Evolutionary conservation across 1,140 invertebrate genomes (phyloP).

Genomic region (Trachelipus rathkii): DNA sequence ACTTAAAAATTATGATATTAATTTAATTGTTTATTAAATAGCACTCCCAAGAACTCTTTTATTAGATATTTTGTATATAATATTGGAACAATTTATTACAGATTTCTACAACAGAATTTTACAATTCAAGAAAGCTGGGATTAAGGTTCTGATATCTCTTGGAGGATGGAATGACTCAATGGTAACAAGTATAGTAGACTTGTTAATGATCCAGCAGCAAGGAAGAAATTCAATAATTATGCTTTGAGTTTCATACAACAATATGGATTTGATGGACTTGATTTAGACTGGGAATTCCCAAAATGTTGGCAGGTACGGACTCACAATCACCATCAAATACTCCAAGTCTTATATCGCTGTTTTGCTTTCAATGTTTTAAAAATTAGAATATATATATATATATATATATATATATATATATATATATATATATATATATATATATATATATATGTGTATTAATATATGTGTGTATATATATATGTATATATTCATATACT

Average conservation of each 20-base stretch:
- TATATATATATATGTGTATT: neutral
- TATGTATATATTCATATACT: no score
- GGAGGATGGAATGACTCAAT: slow-evolving; percentile 86
- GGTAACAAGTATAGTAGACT: slow-evolving; percentile 78
- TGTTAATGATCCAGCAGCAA: slow-evolving; percentile 67
- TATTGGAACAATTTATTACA: no score
- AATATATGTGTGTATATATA: neutral
- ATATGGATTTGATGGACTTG: slow-evolving; percentile 78
- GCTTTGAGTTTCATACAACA: slow-evolving; percentile 71
- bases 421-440: neutral
- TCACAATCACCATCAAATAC: no score
- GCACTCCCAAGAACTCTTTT: no score
- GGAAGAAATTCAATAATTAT: slow-evolving; percentile 67
- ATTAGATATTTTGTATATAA: no score
- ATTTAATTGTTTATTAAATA: no score
- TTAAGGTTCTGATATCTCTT: slow-evolving; percentile 76
- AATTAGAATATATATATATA: neutral
- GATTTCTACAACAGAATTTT: no score
- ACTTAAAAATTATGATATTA: no score
- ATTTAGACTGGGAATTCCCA: slow-evolving; percentile 87
- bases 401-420: slow-evolving; percentile 8
- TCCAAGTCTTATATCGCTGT: no score
- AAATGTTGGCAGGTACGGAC: slow-evolving; percentile 90
- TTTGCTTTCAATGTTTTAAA: neutral
- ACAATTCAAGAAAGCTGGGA: no score